Conservation (phyloP, 92 coral and sea anemone species). For the Phenganax stokvisi region DNA sequence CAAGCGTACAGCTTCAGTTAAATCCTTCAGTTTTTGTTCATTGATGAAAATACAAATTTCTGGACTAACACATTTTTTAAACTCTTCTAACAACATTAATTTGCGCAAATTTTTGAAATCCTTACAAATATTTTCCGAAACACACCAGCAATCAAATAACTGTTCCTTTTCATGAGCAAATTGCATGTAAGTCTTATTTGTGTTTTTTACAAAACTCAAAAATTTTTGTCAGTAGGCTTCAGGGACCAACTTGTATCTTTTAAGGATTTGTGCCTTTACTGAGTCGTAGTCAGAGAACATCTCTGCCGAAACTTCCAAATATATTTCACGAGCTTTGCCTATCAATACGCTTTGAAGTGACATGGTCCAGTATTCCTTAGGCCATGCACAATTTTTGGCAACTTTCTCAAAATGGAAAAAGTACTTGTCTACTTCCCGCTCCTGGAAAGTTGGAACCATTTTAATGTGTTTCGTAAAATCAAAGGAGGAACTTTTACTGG, state of each 20-base stretch:
- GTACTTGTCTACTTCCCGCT: constrained; percentile 48
- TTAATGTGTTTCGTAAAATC: constrained; percentile 41
- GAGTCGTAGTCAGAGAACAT: constrained; percentile 45
- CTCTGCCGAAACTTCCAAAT: constrained; percentile 43
- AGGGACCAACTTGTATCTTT: constrained; percentile 51
- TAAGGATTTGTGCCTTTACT: constrained; percentile 41
- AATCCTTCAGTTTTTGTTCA: constrained; percentile 48
- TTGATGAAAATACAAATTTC: constrained; percentile 42
- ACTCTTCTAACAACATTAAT: constrained; percentile 49
- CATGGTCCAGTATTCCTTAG: constrained; percentile 43
- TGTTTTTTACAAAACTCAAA: constrained; percentile 31
- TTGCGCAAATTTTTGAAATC: constrained; percentile 45
- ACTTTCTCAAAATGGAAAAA: constrained; percentile 48
- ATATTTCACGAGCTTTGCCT: constrained; percentile 54
- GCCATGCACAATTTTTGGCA: constrained; percentile 44
- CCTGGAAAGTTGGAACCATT: constrained; percentile 53
- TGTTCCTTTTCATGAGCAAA: constrained; percentile 48
- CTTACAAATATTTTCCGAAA: constrained; percentile 41
- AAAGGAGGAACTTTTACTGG: constrained; percentile 12
- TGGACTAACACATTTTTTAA: constrained; percentile 49
- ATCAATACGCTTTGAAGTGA: constrained; percentile 31
- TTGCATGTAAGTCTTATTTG: constrained; percentile 44
- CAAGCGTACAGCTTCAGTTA: constrained; percentile 48
- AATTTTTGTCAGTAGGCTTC: constrained; percentile 33
- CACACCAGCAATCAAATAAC: constrained; percentile 59